phyloP scores from a whole-genome alignment of 2,888 invertebrate genomes.

The Scaeva pyrastri region DNA sequence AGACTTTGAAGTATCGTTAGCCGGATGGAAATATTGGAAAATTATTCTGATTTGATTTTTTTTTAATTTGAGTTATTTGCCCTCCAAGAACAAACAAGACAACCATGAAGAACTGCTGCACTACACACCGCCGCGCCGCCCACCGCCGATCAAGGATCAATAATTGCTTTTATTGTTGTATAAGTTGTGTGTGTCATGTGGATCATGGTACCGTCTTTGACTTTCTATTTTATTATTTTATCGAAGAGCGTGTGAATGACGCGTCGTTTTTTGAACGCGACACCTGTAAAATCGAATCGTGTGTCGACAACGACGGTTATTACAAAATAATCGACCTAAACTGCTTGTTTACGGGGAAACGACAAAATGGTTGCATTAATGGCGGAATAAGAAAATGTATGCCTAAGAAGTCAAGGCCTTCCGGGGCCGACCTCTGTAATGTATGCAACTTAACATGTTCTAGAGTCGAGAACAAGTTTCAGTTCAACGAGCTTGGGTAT shows the following conservation, averaged over 20 bases:
- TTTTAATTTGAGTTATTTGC: constrained; percentile 2
- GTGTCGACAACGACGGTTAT: neutral
- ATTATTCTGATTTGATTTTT: constrained; percentile 8
- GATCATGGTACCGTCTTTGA: constrained; percentile 28
- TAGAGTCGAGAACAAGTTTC: constrained; percentile 32
- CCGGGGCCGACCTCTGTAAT: constrained; percentile 65
- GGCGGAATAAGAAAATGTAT: constrained; percentile 36
- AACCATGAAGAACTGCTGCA: neutral
- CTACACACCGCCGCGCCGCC: neutral
- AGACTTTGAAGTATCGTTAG: constrained; percentile 45
- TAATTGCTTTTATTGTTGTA: constrained; percentile 17
- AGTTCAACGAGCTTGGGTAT: constrained; percentile 38
- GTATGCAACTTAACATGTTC: constrained; percentile 40
- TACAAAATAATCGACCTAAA: neutral
- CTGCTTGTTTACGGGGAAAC: neutral
- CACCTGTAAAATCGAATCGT: constrained; percentile 10
- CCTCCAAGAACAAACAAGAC: constrained; percentile 47
- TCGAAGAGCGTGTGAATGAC: neutral
- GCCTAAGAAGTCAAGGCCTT: constrained; percentile 68
- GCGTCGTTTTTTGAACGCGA: neutral
- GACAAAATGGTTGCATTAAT: neutral
- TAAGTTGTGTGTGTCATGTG: constrained; percentile 24
- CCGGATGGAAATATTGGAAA: constrained; percentile 62
- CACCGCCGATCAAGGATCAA: constrained; percentile 52
- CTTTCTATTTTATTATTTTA: constrained; percentile 46